Base-by-base conservation (phyloP, 2,888 invertebrate genomes). In the Cyclophora albipunctata region DNA sequence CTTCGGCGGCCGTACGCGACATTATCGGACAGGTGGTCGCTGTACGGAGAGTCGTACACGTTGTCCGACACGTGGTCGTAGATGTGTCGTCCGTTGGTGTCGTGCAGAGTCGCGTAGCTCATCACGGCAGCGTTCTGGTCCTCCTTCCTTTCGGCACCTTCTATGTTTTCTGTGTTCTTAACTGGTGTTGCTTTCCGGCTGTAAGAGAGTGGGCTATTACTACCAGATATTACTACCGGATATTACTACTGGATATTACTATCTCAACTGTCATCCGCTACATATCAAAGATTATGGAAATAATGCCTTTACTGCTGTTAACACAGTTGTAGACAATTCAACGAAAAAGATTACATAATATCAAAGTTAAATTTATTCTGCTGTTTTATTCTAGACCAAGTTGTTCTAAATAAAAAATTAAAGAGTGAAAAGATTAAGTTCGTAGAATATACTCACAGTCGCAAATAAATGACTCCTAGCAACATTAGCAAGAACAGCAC, bases 121-220 rank as follows among this genome's bases (percentile, higher is more conserved):
- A 96, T 96, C 0, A 96, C 96, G 0, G 96, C 95, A 0, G 96
- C 95, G 71, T 93, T 95, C 67, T 95, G 93, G 71, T 96, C 95
- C 74, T 96, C 96, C 69, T 96, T 96, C 7, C 94, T 88, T 67
- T 96, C 95, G 0, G 95, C 96, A 1, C 94, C 95, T 82, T 95
- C 95, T 43, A 96, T 92, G 75, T 96, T 96, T 74, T 96, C 96
- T 0, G 96, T 95, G 72, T 96, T 96, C 75, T 96, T 96, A 0
- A 96, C 95, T 0, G 96, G 95, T 2, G 94, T 92, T 20, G 95
- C 94, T 88, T 95, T 95, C 45, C 95, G 93, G 50, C 94, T 94
- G 75, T n/a, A 76, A 75, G 50, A 45, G n/a, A 20, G 20, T 20
- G 20, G 20, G 40, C 40, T 40, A 3, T 7, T 40, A 7, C 7